Percentiles rank a stretch among this genome's conserved stretches.
Evolutionary conservation across 2,888 invertebrate species (phyloP).

Genomic region (Pseudococcus viburni): DNA sequence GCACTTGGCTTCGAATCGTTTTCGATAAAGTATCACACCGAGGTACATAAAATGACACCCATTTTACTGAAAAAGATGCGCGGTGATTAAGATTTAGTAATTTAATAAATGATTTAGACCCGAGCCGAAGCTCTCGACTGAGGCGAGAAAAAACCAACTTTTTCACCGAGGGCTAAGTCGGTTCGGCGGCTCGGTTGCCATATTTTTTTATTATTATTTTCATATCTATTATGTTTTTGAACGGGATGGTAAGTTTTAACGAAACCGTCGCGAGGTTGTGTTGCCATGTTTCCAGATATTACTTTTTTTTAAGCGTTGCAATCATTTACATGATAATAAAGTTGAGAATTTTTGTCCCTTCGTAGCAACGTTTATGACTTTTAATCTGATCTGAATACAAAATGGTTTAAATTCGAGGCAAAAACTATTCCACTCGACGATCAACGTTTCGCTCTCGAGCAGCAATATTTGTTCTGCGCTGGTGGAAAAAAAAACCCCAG

Average conservation of each 20-base stretch:
- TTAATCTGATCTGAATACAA: constrained; percentile 58
- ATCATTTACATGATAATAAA: constrained; percentile 59
- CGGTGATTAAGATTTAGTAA: constrained; percentile 22
- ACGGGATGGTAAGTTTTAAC: constrained; percentile 6
- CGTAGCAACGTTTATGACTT: constrained; percentile 53
- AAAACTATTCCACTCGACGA: constrained; percentile 53
- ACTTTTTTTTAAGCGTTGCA: constrained; percentile 52
- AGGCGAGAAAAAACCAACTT: neutral
- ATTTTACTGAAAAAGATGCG: neutral
- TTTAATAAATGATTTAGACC: constrained; percentile 43
- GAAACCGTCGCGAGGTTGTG: neutral
- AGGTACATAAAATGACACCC: neutral
- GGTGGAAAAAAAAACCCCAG: neutral
- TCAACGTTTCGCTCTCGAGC: constrained; percentile 32
- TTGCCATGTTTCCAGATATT: constrained; percentile 40
- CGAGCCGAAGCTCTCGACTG: neutral
- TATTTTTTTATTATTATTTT: constrained; percentile 44
- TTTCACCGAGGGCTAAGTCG: neutral
- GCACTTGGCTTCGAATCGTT: neutral
- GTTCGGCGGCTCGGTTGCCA: neutral
- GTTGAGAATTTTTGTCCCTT: constrained; percentile 37
- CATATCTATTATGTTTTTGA: constrained; percentile 45
- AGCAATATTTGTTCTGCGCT: constrained; percentile 34
- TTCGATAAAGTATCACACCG: neutral
- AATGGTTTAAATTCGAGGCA: constrained; percentile 48